A percentile compares a stretch with the other conserved stretches of the same genome.
Evolutionary conservation across 2,888 invertebrate species (phyloP).

Genomic region (Pemphredon lugubris): DNA sequence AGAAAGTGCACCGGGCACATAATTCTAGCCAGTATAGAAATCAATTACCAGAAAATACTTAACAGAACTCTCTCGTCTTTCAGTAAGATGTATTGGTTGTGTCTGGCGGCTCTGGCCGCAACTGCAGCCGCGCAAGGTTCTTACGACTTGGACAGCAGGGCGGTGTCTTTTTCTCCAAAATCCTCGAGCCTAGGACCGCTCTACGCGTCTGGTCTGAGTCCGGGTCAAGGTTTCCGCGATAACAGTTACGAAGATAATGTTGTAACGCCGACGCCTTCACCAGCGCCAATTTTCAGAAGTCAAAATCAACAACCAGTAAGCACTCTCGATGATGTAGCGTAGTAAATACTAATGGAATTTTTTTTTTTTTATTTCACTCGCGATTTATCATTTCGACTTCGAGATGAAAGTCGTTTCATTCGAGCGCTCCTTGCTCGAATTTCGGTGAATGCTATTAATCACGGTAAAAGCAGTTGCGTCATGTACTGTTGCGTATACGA

Average conservation of each 20-base stretch:
- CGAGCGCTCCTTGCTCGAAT: constrained; percentile 10
- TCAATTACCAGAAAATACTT: background rate
- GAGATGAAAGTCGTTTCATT: no score
- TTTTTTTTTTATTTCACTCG: no score
- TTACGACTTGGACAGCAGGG: constrained; percentile 75
- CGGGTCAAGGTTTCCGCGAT: constrained; percentile 76
- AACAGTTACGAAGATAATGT: constrained; percentile 80
- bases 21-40: background rate
- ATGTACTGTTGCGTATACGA: constrained; percentile 23
- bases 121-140: constrained; percentile 72
- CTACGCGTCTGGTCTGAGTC: constrained; percentile 70
- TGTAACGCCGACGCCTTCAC: constrained; percentile 78
- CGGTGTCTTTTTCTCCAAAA: constrained; percentile 74
- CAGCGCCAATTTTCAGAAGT: constrained; percentile 74
- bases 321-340: no score
- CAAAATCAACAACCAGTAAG: constrained; percentile 67
- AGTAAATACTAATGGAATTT: no score
- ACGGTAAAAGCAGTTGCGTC: constrained; percentile 26
- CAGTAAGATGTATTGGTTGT: constrained; percentile 74
- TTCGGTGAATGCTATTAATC: constrained; percentile 13
- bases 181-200: constrained; percentile 74
- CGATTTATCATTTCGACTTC: no score
- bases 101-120: constrained; percentile 72
- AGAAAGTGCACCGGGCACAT: constrained; percentile 17
- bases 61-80: background rate